Percentiles rank a stretch among this genome's conserved stretches.
These are phyloP conservation scores for Spea bombifrons DNA, from an alignment of 2,113 vertebrate genomes.

Conservation along the genomic window DNA sequence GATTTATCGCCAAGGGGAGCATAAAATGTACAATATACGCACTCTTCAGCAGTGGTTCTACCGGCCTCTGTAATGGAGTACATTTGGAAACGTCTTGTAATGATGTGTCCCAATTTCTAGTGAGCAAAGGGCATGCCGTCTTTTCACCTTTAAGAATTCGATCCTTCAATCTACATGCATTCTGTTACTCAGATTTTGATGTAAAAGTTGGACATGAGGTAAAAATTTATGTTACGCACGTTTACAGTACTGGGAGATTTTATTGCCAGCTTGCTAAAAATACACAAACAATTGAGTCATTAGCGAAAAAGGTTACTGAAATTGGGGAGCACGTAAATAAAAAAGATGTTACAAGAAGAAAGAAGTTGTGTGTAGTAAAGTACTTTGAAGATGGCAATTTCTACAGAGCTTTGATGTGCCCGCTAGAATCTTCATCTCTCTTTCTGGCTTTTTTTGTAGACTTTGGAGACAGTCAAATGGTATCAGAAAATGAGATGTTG, in stretches of 20 bases:
- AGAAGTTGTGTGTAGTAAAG: constrained; percentile 73
- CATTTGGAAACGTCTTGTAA: constrained; percentile 66
- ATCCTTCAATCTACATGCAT: constrained; percentile 68
- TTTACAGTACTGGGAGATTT: constrained; percentile 75
- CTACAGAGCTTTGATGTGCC: constrained; percentile 71
- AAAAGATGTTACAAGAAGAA: constrained; percentile 30
- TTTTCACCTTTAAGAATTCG: constrained; percentile 48
- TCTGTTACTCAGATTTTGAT: constrained; percentile 78
- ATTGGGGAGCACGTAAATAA: constrained; percentile 56
- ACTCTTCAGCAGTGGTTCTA: constrained; percentile 57
- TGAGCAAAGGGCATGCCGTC: constrained; percentile 52
- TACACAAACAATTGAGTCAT: constrained; percentile 59
- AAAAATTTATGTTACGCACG: constrained; percentile 72
- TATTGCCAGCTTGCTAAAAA: constrained; percentile 86
- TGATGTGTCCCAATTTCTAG: constrained; percentile 62
- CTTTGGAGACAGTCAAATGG: constrained; percentile 78
- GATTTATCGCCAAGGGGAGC: constrained; percentile 57
- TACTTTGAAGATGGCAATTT: constrained; percentile 76
- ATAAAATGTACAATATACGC: constrained; percentile 72
- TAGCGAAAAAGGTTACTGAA: constrained; percentile 63
- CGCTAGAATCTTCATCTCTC: constrained; percentile 62
- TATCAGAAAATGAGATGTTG: constrained; percentile 67
- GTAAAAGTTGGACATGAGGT: constrained; percentile 73
- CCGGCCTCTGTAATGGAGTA: constrained; percentile 69
- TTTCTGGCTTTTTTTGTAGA: constrained; percentile 81